Base-by-base conservation (phyloP, 2,113 vertebrate species). In the Sturnus vulgaris region DNA sequence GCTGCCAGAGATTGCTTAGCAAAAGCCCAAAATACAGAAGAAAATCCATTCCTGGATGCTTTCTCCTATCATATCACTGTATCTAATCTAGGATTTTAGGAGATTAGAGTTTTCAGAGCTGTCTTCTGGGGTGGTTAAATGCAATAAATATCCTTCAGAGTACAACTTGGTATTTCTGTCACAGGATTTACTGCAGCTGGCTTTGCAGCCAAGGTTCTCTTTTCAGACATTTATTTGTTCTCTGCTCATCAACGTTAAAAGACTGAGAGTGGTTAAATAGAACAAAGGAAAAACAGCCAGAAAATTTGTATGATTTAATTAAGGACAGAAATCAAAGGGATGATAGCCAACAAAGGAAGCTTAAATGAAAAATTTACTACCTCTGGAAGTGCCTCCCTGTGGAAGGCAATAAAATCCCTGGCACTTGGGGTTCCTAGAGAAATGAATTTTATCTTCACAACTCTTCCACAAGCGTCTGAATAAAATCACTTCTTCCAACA, bases 321-420 rank as follows among this genome's bases (percentile, higher is more conserved):
- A 90, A 91, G 88, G 57, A 83, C 68, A 90, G 93, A 93, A 94
- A 95, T 93, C 83, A 91, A 86, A 89, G 37, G 59, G 46, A 79
- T 92, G 78, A 53, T 28, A 68, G 88, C 77, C 76, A 93, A 85
- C 84, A 91, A 89, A 95, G 91, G 78, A 94, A 93, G 56, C 27
- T 77, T 79, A 88, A 71, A 77, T 90, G 66, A 90, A 85, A 91
- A 93, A 96, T 96, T 94, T 96, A 93, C 83, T 80, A 50, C 52
- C 77, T 68, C 52, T 92, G 93, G 42, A 94, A 93, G 69, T 60
- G 82, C 69, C 47, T 90, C 79, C 46, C 30, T 52, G 39, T 44
- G 57, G 80, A 92, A 73, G 49, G 93, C 57, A 91, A 88, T 92
- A 93, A 96, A 96, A 88, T 88, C 88, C 56, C 82, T 92, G 76